A percentile compares a stretch with the other conserved stretches of the same genome.
These are phyloP conservation scores for Andrena chrysosceles DNA, from an alignment of 2,888 invertebrate species.

Conservation along the genomic window DNA sequence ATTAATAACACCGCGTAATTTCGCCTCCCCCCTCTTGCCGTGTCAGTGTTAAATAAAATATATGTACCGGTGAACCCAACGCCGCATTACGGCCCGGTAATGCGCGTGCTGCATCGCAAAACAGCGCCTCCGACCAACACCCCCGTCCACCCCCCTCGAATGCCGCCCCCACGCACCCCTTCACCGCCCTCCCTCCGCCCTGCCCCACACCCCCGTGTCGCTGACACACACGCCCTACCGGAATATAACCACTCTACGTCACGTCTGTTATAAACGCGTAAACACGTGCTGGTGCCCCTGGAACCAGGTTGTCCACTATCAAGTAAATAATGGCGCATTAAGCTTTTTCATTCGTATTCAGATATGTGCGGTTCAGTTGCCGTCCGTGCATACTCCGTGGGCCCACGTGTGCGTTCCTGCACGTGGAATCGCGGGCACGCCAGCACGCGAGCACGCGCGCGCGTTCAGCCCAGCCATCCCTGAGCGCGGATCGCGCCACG, in stretches of 20 bases:
- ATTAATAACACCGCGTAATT: slow-evolving; percentile 84
- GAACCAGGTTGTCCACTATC: slow-evolving; percentile 83
- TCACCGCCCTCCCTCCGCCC: slow-evolving; percentile 34
- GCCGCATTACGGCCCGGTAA: slow-evolving; percentile 81
- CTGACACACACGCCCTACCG: slow-evolving; percentile 65
- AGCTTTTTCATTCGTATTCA: slow-evolving; percentile 82
- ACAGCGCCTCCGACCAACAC: slow-evolving; percentile 70
- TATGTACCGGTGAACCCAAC: slow-evolving; percentile 79
- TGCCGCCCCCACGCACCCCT: slow-evolving; percentile 44
- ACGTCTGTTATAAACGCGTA: slow-evolving; percentile 84
- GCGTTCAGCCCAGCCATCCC: slow-evolving; percentile 14
- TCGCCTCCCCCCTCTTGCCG: slow-evolving; percentile 65
- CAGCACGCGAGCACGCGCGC: slow-evolving; percentile 17
- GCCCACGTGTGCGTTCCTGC: slow-evolving; percentile 56
- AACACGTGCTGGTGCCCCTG: slow-evolving; percentile 82
- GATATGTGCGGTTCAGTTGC: slow-evolving; percentile 61
- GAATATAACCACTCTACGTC: slow-evolving; percentile 80
- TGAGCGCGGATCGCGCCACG: slow-evolving; percentile 52
- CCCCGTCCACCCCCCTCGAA: slow-evolving; percentile 34
- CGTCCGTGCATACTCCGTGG: slow-evolving; percentile 39
- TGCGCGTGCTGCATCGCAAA: slow-evolving; percentile 80
- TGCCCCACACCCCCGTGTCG: slow-evolving; percentile 20
- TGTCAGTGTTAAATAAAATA: slow-evolving; percentile 84
- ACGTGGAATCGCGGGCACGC: slow-evolving; percentile 39
- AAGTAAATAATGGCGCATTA: slow-evolving; percentile 84